phyloP scores from a whole-genome alignment of 1,140 invertebrate species.

The Megalonaias nervosa region DNA sequence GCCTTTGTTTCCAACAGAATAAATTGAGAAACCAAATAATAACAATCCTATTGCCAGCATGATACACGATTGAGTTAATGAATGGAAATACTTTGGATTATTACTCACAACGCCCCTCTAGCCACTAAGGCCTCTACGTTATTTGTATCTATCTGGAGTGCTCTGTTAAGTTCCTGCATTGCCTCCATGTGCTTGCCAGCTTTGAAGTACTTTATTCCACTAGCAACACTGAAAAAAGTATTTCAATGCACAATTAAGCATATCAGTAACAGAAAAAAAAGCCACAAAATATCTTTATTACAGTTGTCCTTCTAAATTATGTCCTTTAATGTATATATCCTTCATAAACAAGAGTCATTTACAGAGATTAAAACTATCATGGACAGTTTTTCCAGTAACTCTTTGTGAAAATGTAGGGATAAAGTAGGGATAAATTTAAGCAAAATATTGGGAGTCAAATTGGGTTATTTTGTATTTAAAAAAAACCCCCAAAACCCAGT shows the following conservation, averaged over 20 bases:
- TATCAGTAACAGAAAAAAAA: background rate
- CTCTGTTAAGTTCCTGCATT: slow-evolving; percentile 95
- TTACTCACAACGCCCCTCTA: slow-evolving; percentile 86
- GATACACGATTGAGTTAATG: no score
- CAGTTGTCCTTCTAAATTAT: background rate
- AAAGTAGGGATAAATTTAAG: no score
- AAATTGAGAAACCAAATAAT: no score
- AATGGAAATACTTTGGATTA: background rate
- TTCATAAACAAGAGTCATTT: background rate
- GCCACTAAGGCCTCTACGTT: slow-evolving; percentile 97
- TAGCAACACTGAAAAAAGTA: slow-evolving; percentile 69
- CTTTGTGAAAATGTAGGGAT: no score
- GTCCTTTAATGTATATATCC: no score
- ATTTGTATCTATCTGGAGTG: slow-evolving; percentile 89
- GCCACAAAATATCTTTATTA: background rate
- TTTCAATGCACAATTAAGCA: background rate
- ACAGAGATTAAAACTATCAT: background rate
- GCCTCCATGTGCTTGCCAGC: slow-evolving; percentile 91
- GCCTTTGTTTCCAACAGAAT: no score
- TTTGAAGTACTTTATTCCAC: slow-evolving; percentile 96
- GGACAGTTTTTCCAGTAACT: no score
- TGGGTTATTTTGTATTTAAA: no score
- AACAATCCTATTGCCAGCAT: no score
- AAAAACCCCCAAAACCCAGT: no score
- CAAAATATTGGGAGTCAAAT: no score